phyloP scores from a whole-genome alignment of 2,113 vertebrate genomes.

The Pachyramphus minor region DNA sequence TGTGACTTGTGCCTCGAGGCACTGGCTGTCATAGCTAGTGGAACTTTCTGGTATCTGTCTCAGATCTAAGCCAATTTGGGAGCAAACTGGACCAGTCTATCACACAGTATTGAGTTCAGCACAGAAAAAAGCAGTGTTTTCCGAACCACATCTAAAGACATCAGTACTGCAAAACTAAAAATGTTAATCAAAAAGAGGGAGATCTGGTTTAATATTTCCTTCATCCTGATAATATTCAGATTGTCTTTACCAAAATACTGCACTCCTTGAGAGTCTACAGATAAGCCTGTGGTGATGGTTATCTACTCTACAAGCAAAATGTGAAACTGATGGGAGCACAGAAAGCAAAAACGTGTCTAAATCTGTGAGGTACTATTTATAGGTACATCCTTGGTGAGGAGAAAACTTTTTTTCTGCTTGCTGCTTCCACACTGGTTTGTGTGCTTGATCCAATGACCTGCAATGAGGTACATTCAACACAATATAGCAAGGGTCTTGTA shows the following conservation, averaged over 20 bases:
- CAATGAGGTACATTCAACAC: neutral
- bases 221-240: neutral
- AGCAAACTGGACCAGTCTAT: neutral
- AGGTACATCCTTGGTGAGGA: neutral
- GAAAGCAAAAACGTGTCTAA: neutral
- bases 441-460: neutral
- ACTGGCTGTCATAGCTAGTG: neutral
- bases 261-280: neutral
- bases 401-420: neutral
- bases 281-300: neutral
- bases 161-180: neutral
- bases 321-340: neutral
- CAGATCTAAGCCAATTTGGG: neutral
- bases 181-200: neutral
- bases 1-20: neutral
- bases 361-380: neutral
- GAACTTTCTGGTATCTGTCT: neutral
- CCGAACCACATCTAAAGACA: neutral
- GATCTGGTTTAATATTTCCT: neutral
- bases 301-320: neutral
- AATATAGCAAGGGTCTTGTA: neutral
- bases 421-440: neutral
- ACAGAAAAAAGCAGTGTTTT: neutral
- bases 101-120: neutral
- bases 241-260: neutral